Evolutionary conservation across 2,888 invertebrate species (phyloP).

Genomic region (Drosophila fungiperda): DNA sequence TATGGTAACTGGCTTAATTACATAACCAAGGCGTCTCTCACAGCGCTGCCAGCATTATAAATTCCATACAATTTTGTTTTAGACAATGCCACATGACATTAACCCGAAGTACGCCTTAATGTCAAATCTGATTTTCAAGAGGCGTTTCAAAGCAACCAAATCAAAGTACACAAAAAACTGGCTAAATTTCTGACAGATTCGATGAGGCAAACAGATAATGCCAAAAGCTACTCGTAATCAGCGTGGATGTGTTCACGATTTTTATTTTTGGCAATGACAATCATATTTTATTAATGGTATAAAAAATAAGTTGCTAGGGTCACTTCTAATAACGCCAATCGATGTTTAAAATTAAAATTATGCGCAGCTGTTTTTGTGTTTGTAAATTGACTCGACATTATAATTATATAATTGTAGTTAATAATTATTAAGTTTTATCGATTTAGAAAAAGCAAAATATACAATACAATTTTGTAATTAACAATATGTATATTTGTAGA

Average conservation of each 20-base stretch:
- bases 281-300: constrained; percentile 9
- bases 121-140: constrained; percentile 62
- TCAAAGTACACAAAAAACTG: constrained; percentile 3
- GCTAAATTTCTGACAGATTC: constrained; percentile 24
- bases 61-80: constrained; percentile 49
- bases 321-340: background rate
- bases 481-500: background rate
- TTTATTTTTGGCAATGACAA: constrained; percentile 22
- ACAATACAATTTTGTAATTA: background rate
- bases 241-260: constrained; percentile 5
- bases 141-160: constrained; percentile 22
- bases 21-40: constrained; percentile 46
- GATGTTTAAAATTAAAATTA: background rate
- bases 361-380: background rate
- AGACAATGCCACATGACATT: constrained; percentile 55
- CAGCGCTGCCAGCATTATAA: constrained; percentile 24
- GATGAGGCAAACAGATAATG: constrained; percentile 19
- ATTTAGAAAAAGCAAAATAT: background rate
- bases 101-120: constrained; percentile 62
- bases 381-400: background rate
- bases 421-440: background rate
- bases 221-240: constrained; percentile 12
- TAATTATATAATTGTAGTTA: background rate
- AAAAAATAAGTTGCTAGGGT: background rate
- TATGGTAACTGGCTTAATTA: constrained; percentile 72